Evolutionary conservation across 2,888 invertebrate genomes (phyloP), one percentile per base, ranked within the genome.

Genomic region (Trichopria drosophilae): DNA sequence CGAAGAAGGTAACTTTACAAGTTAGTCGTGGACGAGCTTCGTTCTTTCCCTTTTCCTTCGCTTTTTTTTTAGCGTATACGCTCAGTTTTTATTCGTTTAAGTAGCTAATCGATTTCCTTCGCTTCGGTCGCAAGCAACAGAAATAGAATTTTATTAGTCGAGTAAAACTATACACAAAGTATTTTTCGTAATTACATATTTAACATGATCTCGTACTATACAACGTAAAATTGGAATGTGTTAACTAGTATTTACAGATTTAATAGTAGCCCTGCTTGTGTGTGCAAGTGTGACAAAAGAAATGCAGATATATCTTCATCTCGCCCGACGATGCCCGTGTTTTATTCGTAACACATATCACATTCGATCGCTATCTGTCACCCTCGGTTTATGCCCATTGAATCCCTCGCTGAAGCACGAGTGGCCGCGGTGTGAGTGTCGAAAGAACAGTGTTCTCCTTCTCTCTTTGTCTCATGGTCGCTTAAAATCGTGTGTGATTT

Each of bases 161-260:
- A 72, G 36, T 72, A 73, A 72, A 64, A 73, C 73, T 74, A 72
- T 75, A 75, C 74, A 74, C 69, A 73, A 73, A 56, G 10, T 24
- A 7, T 24, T 24, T 72, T 65, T 67, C 65, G 62, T 73, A 74
- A 75, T 75, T 74, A 75, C 72, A 74, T 73, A 73, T 74, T 70
- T 70, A 75, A 75, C 74, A 75, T 72, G 69, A 63, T 69, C 65
- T 59, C 62, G 63, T 68, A 69, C 72, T 74, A 71, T 74, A 75
- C 73, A 75, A 73, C 69, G 58, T 73, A 74, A 64, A 24, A 73
- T 69, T 75, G 75, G 75, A 75, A 75, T 75, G 75, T 75, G 72
- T 73, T 73, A 74, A 72, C 74, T 75, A 74, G 66, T 75, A 75
- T 74, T 70, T 74, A 75, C 74, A 75, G 65, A 66, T 55, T 59